phyloP scores from a whole-genome alignment of 1,140 invertebrate species.

The Trialeurodes vaporariorum region DNA sequence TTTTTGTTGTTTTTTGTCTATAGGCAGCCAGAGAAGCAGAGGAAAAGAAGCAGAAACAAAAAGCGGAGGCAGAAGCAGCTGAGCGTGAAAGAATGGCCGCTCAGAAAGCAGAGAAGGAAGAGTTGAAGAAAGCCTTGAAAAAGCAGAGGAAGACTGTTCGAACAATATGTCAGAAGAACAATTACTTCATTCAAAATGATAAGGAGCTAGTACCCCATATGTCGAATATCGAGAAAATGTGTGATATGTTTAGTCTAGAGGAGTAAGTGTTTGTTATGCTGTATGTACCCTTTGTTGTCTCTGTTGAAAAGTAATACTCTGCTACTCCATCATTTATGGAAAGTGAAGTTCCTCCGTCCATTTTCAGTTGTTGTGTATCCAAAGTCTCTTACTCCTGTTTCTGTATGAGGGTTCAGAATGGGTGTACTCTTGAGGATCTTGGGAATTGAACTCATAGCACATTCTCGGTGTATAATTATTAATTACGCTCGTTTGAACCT shows the following conservation, averaged over 20 bases:
- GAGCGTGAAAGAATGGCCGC: constrained; percentile 66
- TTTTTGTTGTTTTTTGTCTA: not conserved
- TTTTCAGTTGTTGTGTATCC: no score
- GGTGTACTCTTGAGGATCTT: no score
- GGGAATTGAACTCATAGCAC: no score
- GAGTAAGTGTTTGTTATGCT: not conserved
- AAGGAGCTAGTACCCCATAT: constrained; percentile 68
- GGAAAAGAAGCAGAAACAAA: constrained; percentile 48
- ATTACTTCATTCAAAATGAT: constrained; percentile 67
- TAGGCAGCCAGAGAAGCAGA: constrained; percentile 30
- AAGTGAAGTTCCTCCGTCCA: no score
- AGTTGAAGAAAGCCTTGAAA: constrained; percentile 66
- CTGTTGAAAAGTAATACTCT: no score
- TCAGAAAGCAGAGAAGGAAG: constrained; percentile 76
- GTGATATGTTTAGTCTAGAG: constrained; percentile 41
- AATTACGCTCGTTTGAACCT: no score
- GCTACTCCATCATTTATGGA: no score
- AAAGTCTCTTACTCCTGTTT: no score
- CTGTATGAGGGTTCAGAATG: no score
- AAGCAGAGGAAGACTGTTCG: constrained; percentile 77
- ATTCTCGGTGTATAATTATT: no score
- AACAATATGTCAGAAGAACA: constrained; percentile 72
- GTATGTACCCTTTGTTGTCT: no score
- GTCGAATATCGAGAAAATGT: constrained; percentile 80
- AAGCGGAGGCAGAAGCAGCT: constrained; percentile 69